Base-by-base conservation (phyloP, 2,888 invertebrate species). In the Taenaris catops region DNA sequence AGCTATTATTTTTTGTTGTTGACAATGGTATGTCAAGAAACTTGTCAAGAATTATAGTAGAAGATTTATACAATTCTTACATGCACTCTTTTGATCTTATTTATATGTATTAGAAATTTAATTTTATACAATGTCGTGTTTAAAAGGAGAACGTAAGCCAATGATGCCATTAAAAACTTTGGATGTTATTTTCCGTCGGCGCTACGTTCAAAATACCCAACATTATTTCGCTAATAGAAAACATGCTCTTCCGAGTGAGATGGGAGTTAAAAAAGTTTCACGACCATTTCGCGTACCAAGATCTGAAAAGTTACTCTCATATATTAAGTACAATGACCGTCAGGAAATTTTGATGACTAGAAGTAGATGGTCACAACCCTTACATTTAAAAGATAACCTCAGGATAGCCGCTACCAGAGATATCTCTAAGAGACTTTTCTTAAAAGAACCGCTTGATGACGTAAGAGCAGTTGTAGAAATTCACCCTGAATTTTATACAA, bases 401-500 rank as follows among this genome's bases (percentile, higher is more conserved):
- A 72, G 55, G 44, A 68, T 80, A 34, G 78, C 81, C n/a, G 74
- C 79, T 5, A 72, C 74, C 1, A 68, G 78, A 48, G 89, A 90
- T 53, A 66, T 91, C 46, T 75, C 91, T 14, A 75, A 87, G 44
- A 70, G 91, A 36, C 71, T 91, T 25, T 90, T 83, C 35, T 78
- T 91, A 10, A 72, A 88, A 57, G 87, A 89, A 48, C 81, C 88
- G n/a, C 67, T 73, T 14, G 83, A 89, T 49, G 81, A 81, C 41
- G 86, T 89, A 12, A 83, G 87, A 46, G 89, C 90, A 1, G 89
- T 92, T 27, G 78, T 90, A 7, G 91, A 92, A 63, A 83, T 92
- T 19, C 91, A 92, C 58, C 90, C 91, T 0, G 87, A 90, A 44
- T 92, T 91, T 62, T 92, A 90, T 57, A 86, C 87, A 1, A 88